phyloP scores from a whole-genome alignment of 2,888 invertebrate species.

The Notodonta ziczac region DNA sequence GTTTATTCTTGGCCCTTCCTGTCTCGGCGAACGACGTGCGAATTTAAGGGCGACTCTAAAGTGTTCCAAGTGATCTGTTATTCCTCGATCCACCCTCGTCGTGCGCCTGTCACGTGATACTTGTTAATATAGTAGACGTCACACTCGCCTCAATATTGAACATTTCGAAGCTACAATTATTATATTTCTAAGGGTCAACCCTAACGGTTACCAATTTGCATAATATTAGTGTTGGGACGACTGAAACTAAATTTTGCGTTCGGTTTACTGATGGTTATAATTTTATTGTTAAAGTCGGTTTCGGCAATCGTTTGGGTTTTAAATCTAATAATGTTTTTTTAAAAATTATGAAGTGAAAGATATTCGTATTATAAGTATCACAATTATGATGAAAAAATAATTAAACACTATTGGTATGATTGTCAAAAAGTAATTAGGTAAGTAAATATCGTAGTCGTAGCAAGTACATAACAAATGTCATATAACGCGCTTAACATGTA shows the following conservation, averaged over 20 bases:
- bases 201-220: slow-evolving; percentile 4
- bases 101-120: slow-evolving; percentile 41
- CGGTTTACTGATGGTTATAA: background rate
- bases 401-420: no score
- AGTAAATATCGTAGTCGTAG: no score
- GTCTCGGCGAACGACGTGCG: slow-evolving; percentile 74
- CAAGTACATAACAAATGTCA: background rate
- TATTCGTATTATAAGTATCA: no score
- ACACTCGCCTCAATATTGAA: slow-evolving; percentile 4
- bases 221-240: background rate
- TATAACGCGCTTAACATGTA: no score
- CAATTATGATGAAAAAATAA: no score
- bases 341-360: background rate
- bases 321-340: no score
- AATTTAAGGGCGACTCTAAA: slow-evolving; percentile 71
- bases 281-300: background rate
- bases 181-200: slow-evolving; percentile 2
- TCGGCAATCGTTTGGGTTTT: no score
- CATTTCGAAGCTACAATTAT: background rate
- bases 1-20: slow-evolving; percentile 80
- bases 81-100: slow-evolving; percentile 43
- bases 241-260: background rate
- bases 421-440: background rate
- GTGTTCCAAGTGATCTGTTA: slow-evolving; percentile 40
- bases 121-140: slow-evolving; percentile 25